A percentile compares a stretch with the other conserved stretches of the same genome.
phyloP scores from a whole-genome alignment of 1,140 invertebrate genomes.

The Mesaphorura yosii region DNA sequence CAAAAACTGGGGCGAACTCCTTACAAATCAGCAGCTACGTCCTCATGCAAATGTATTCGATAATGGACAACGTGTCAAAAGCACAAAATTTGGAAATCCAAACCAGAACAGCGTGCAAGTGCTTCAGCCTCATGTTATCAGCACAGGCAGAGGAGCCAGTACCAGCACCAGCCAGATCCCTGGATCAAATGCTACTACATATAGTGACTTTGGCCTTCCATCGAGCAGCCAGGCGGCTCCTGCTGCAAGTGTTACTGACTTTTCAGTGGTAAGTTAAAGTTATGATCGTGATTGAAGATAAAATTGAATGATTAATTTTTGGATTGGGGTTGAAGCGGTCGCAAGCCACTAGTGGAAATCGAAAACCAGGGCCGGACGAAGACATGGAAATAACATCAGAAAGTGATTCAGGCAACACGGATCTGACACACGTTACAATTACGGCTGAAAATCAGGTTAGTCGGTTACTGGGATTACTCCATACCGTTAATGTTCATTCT shows the following conservation, averaged over 20 bases:
- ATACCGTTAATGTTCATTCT: neutral
- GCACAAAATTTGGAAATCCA: neutral
- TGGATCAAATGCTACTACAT: neutral
- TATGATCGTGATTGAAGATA: too few relatives aligned
- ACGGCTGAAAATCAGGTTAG: neutral
- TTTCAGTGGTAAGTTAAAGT: neutral
- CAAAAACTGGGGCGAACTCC: neutral
- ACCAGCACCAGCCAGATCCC: neutral
- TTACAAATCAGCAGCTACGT: neutral
- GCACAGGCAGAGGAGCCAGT: neutral
- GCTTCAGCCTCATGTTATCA: neutral
- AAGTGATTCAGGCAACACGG: neutral
- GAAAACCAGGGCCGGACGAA: neutral
- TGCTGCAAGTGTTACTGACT: neutral
- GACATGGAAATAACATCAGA: neutral
- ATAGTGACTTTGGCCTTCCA: neutral
- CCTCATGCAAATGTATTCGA: neutral
- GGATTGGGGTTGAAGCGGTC: neutral
- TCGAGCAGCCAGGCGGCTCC: neutral
- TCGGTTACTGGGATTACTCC: too few relatives aligned
- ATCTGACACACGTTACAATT: neutral
- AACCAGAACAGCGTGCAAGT: neutral
- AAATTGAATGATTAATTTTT: neutral
- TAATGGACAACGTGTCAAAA: neutral
- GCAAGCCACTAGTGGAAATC: neutral